Conservation (phyloP, 2,888 invertebrate species). For the Stenodera caucasica region DNA sequence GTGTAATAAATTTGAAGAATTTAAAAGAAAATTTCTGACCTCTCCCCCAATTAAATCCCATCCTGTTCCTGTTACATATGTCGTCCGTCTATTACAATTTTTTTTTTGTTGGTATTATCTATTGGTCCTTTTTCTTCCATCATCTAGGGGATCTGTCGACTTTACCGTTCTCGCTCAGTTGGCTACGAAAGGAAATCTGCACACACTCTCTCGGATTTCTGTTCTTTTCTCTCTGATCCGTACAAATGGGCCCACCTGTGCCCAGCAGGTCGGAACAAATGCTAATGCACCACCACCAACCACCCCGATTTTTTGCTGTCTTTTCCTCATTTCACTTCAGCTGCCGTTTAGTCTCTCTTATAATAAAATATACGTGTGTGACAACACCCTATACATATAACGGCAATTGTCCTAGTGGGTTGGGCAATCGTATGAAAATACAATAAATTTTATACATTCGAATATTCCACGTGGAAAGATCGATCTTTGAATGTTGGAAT, state of each 20-base stretch:
- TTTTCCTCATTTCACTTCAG: neutral
- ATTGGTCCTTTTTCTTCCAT: neutral
- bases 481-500: neutral
- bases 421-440: too few relatives aligned
- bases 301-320: neutral
- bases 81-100: too few relatives aligned
- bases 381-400: too few relatives aligned
- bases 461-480: neutral
- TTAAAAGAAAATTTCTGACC: too few relatives aligned
- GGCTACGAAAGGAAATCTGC: slow-evolving; percentile 27
- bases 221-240: slow-evolving; percentile 30
- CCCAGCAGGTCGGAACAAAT: slow-evolving; percentile 51
- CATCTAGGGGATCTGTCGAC: neutral
- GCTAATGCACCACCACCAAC: slow-evolving; percentile 31
- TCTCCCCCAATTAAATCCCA: too few relatives aligned
- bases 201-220: slow-evolving; percentile 27
- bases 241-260: slow-evolving; percentile 50
- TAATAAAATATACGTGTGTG: too few relatives aligned
- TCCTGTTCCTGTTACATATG: neutral
- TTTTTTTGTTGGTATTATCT: too few relatives aligned
- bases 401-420: too few relatives aligned
- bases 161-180: neutral
- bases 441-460: too few relatives aligned
- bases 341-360: neutral
- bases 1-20: too few relatives aligned